These are phyloP conservation scores for Myotis vivesi DNA, from an alignment of 2,797 vertebrate genomes.

Conservation along the genomic window DNA sequence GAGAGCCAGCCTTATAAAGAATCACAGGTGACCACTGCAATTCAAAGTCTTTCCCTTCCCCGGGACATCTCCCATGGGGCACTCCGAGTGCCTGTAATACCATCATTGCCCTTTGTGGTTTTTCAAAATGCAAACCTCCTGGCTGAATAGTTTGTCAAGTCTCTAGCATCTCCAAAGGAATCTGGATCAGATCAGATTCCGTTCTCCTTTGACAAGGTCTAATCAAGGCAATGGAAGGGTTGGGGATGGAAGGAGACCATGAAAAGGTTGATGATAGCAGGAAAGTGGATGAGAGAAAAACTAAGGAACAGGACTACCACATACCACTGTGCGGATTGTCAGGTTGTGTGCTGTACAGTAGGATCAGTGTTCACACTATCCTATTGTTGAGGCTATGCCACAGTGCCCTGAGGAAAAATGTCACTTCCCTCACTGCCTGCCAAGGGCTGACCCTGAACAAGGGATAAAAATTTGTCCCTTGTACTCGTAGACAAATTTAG, in stretches of 20 bases:
- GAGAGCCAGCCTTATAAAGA: background rate
- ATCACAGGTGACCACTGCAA: background rate
- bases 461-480: too few relatives aligned
- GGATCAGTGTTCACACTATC: rapidly evolving
- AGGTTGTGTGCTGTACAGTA: background rate
- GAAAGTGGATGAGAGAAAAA: background rate
- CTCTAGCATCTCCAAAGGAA: background rate
- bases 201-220: background rate
- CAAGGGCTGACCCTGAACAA: background rate
- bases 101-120: background rate
- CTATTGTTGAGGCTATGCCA: background rate
- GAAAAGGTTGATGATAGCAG: background rate
- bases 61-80: background rate
- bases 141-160: background rate
- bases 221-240: background rate
- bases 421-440: background rate
- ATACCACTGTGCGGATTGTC: background rate
- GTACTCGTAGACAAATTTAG: background rate
- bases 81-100: background rate
- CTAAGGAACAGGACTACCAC: background rate
- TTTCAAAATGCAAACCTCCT: background rate
- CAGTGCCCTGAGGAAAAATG: background rate
- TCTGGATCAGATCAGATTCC: background rate
- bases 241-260: background rate
- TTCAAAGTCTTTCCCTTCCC: background rate